Percentiles rank a stretch among this genome's conserved stretches.
phyloP scores from a whole-genome alignment of 2,888 invertebrate species.

The Eristalis tenax region DNA sequence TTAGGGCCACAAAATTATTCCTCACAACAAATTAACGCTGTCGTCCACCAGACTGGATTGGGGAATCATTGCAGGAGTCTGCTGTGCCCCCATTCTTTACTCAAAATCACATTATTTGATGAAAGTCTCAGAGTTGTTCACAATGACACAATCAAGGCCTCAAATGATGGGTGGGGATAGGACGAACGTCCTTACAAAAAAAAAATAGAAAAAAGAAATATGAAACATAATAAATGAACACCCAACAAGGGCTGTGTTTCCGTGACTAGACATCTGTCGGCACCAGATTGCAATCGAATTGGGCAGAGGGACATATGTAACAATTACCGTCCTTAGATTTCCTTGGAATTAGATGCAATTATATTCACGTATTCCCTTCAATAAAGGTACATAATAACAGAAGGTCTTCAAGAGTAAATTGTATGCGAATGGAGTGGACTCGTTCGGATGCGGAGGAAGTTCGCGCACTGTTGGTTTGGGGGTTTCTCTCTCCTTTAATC shows the following conservation, averaged over 20 bases:
- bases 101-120: not conserved
- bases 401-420: not conserved
- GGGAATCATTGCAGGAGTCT: not conserved
- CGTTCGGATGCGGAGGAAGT: not conserved
- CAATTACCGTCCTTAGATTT: constrained; percentile 7
- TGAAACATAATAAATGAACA: not conserved
- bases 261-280: constrained; percentile 30
- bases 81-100: not conserved
- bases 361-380: constrained; percentile 7
- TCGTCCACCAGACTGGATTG: not conserved
- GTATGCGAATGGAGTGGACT: not conserved
- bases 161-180: not conserved
- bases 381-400: not conserved
- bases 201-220: not conserved
- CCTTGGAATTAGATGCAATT: constrained; percentile 22
- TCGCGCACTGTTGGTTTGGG: not conserved
- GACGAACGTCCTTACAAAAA: not conserved
- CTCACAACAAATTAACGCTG: not conserved
- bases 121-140: not conserved
- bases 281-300: not conserved
- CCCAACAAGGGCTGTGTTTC: not conserved
- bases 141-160: not conserved
- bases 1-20: not conserved
- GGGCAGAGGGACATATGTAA: not conserved
- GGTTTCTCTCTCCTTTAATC: not conserved